Evolutionary conservation across 2,888 invertebrate genomes (phyloP), one percentile per base, ranked within the genome.

Genomic region (Apamea monoglypha): DNA sequence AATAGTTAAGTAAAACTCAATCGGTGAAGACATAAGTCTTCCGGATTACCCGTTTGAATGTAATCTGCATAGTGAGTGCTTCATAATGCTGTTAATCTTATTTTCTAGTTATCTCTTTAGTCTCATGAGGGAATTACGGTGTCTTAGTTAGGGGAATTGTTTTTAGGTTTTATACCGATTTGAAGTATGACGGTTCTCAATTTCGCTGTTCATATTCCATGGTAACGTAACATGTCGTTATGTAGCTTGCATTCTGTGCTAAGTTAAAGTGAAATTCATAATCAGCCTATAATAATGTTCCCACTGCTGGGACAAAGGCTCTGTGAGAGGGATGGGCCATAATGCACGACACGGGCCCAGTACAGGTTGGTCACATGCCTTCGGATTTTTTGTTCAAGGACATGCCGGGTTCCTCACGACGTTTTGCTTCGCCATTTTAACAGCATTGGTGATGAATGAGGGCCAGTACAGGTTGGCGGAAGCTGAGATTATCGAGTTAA

Each of bases 11-110:
- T 70, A 70, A 81, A 74, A 75, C 68, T 86, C 72, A 68, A 67
- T 80, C 29, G 69, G 61, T 71, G 66, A 74, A 74, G 64, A 61
- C 71, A 67, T 84, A 86, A 84, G 76, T 80, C 84, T 84, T 75
- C 80, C 40, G 75, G 80, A 75, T 83, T 74, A 77, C 56, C 66
- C 61, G 70, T 71, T 64, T 36, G n/a, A 69, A 76, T 74, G 47
- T 83, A 85, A 87, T 86, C 81, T 86, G 87, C 86, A 87, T 86
- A 86, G 63, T 78, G 84, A 87, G 88, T 84, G 87, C 81, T 82
- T 86, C 82, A 16, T 85, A 85, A 87, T 87, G 36, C 68, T 18
- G 8, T 59, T 87, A 83, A 87, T 83, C 82, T 66, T 81, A 71
- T 87, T 87, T 76, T 77, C 78, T 83, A 61, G 61, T 70, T 68